Evolutionary conservation across 2,888 invertebrate species (phyloP).

Genomic region (Norana najaformis): DNA sequence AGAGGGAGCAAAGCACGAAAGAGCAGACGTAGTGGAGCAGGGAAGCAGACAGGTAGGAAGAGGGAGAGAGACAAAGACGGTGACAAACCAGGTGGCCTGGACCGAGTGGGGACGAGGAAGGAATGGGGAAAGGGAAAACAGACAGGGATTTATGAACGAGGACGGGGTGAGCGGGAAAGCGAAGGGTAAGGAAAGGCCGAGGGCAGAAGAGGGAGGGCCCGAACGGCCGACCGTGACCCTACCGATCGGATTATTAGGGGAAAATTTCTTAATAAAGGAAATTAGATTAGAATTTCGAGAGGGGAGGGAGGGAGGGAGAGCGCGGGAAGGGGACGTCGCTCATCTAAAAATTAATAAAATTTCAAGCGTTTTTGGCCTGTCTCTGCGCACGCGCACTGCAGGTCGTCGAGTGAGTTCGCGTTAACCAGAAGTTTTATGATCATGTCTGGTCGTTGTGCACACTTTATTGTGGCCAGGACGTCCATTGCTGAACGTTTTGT

Average conservation of each 20-base stretch:
- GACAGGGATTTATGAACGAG: not conserved
- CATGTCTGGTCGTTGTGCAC: not conserved
- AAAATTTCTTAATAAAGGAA: not conserved
- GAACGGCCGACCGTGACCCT: too few relatives aligned
- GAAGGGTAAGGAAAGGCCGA: not conserved
- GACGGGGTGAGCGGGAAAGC: not conserved
- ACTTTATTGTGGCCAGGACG: not conserved
- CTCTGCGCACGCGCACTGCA: not conserved
- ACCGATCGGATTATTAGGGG: not conserved
- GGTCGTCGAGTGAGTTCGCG: not conserved
- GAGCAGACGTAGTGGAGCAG: not conserved
- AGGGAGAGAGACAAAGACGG: not conserved
- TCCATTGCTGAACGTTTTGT: not conserved
- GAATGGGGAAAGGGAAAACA: not conserved
- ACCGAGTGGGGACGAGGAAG: not conserved
- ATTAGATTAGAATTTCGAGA: not conserved
- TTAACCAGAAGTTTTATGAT: not conserved
- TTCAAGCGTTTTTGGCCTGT: not conserved
- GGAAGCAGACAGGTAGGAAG: not conserved
- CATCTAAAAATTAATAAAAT: not conserved
- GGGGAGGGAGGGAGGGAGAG: not conserved
- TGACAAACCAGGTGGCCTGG: not conserved
- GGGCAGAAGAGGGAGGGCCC: not conserved
- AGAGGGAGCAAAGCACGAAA: not conserved
- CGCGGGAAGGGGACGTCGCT: too few relatives aligned